Percentiles rank a stretch among this genome's conserved stretches.
Evolutionary conservation across 2,113 vertebrate species (phyloP).

Genomic region (Ginglymostoma cirratum): DNA sequence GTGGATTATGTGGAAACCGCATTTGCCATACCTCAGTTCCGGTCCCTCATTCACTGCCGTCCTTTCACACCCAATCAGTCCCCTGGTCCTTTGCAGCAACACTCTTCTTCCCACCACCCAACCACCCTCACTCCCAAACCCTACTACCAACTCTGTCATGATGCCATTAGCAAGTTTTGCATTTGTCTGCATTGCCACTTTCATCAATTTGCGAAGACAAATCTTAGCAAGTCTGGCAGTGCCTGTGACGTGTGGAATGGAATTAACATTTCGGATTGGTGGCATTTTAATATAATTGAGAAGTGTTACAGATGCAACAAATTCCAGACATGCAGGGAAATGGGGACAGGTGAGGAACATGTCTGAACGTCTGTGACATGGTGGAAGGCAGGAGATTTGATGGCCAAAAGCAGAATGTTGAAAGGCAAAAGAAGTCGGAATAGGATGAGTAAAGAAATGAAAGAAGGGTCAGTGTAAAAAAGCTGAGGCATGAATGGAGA

Average conservation of each 20-base stretch:
- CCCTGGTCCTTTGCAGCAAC: neutral
- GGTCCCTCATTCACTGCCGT: neutral
- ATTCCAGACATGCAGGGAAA: neutral
- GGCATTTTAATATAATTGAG: too few species aligned
- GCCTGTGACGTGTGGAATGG: too few species aligned
- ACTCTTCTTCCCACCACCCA: neutral
- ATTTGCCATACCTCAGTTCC: neutral
- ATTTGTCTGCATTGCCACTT: neutral
- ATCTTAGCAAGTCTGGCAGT: neutral
- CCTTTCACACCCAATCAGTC: neutral
- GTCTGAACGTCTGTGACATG: too few species aligned
- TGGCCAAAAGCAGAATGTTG: too few species aligned
- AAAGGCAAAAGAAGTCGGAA: too few species aligned
- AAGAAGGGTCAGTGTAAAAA: neutral
- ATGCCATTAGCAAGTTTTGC: neutral
- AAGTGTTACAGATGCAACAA: too few species aligned
- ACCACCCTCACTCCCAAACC: neutral
- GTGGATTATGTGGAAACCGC: too few species aligned
- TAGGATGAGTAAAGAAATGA: neutral
- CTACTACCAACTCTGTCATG: neutral
- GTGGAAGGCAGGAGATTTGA: too few species aligned
- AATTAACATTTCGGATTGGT: too few species aligned
- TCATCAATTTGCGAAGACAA: neutral
- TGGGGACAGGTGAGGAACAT: too few species aligned
- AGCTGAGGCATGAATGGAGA: neutral